Percentiles rank a stretch among this genome's conserved stretches.
Evolutionary conservation across 2,797 vertebrate species (phyloP).

Genomic region (Tragelaphus oryx): DNA sequence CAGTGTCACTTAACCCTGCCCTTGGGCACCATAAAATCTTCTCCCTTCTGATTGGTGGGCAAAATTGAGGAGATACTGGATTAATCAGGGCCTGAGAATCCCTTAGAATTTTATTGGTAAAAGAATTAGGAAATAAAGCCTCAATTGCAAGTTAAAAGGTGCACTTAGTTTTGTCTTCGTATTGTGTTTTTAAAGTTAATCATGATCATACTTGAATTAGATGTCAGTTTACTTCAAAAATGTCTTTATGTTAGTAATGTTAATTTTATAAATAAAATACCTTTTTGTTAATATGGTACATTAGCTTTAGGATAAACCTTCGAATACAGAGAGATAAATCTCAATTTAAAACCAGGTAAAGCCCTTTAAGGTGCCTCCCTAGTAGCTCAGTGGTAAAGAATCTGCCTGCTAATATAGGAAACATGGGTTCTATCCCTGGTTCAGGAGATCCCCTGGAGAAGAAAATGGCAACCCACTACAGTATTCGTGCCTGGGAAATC

Average conservation of each 20-base stretch:
- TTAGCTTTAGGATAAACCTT: constrained; percentile 11
- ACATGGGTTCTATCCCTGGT: not conserved
- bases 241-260: not conserved
- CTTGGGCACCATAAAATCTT: not conserved
- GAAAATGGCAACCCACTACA: not conserved
- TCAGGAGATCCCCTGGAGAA: not conserved
- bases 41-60: not conserved
- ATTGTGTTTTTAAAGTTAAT: not conserved
- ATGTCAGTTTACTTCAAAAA: not conserved
- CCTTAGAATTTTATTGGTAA: not conserved
- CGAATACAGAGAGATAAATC: not conserved
- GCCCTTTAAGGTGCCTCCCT: not conserved
- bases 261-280: constrained; percentile 9
- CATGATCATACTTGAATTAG: not conserved
- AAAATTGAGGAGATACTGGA: not conserved
- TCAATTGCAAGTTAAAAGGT: not conserved
- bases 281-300: not conserved
- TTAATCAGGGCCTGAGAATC: constrained; percentile 4
- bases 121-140: not conserved
- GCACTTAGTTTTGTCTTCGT: not conserved
- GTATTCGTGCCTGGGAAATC: not conserved
- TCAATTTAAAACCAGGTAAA: not conserved
- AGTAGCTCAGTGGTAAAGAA: not conserved
- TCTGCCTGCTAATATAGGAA: not conserved
- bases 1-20: not conserved